Evolutionary conservation across 2,888 invertebrate genomes (phyloP).

Genomic region (Sphaeridia pumilis): DNA sequence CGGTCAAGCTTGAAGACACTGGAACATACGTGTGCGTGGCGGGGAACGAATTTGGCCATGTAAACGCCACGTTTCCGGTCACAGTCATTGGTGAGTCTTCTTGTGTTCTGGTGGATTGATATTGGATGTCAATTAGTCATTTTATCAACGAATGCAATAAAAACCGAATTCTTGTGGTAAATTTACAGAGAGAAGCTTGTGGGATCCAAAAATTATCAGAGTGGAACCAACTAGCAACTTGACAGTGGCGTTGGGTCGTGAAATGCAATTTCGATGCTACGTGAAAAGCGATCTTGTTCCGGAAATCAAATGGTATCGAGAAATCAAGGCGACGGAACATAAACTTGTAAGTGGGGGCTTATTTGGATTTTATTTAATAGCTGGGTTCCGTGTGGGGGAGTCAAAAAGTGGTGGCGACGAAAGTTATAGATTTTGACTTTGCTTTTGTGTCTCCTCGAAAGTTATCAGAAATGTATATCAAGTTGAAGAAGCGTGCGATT

Average conservation of each 20-base stretch:
- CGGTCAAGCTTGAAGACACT: constrained; percentile 17
- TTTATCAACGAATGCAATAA: too few species aligned
- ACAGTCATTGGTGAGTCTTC: constrained; percentile 22
- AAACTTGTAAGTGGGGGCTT: not conserved
- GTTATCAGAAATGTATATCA: too few species aligned
- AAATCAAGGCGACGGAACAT: constrained; percentile 7
- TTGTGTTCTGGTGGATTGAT: too few species aligned
- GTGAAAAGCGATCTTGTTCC: constrained; percentile 20
- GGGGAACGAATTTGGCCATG: constrained; percentile 19
- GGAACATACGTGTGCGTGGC: constrained; percentile 23
- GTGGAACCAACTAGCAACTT: constrained; percentile 23
- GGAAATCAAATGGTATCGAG: constrained; percentile 19
- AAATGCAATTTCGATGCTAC: constrained; percentile 22
- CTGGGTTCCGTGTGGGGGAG: not conserved
- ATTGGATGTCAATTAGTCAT: too few species aligned
- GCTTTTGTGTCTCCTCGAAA: too few species aligned
- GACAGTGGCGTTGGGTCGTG: constrained; percentile 19
- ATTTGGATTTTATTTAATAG: not conserved
- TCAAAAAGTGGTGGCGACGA: too few species aligned
- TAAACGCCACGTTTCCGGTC: constrained; percentile 21
- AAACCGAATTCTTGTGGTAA: too few species aligned
- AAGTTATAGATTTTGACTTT: too few species aligned
- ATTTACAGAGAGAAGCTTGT: constrained; percentile 16
- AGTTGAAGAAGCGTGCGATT: too few species aligned
- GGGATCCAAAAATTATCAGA: constrained; percentile 17